Evolutionary conservation across 37 sponge, comb jelly and placozoan species (phyloP).

Genomic region (Cliona cf. orientalis): DNA sequence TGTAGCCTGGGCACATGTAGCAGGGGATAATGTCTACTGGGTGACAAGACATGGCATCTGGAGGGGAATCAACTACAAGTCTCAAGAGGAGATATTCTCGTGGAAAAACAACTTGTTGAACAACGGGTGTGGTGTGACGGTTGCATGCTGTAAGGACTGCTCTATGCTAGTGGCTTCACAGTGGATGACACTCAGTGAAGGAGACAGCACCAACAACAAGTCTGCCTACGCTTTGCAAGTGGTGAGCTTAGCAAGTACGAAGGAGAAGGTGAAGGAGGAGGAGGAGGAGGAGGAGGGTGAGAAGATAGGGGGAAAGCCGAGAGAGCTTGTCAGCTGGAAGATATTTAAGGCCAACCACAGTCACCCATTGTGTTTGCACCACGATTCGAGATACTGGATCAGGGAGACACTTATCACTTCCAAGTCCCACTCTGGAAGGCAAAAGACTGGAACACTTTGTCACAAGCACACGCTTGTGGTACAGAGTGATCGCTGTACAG

Average conservation of each 20-base stretch:
- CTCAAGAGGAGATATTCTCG: neutral
- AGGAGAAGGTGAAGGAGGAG: neutral
- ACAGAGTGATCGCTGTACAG: slow-evolving; percentile 11
- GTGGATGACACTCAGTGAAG: neutral
- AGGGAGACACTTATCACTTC: neutral
- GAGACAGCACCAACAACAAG: neutral
- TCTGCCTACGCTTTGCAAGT: too few species aligned
- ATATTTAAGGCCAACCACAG: neutral
- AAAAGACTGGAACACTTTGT: neutral
- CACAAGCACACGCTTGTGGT: neutral
- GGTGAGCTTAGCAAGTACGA: neutral
- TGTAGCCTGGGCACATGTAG: neutral
- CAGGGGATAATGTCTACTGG: neutral
- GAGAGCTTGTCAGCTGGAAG: neutral
- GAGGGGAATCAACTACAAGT: neutral
- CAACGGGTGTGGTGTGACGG: neutral
- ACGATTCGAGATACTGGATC: slow-evolving; percentile 14
- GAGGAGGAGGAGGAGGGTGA: neutral
- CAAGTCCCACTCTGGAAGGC: neutral
- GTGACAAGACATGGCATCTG: slow-evolving; percentile 8
- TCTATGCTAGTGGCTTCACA: neutral
- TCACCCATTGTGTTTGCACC: neutral
- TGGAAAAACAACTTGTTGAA: neutral
- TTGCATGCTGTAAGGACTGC: slow-evolving; percentile 7
- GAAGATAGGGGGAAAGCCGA: neutral